A percentile compares a stretch with the other conserved stretches of the same genome.
These are phyloP conservation scores for Lithobates pipiens DNA, from an alignment of 2,797 vertebrate species.

Conservation along the genomic window DNA sequence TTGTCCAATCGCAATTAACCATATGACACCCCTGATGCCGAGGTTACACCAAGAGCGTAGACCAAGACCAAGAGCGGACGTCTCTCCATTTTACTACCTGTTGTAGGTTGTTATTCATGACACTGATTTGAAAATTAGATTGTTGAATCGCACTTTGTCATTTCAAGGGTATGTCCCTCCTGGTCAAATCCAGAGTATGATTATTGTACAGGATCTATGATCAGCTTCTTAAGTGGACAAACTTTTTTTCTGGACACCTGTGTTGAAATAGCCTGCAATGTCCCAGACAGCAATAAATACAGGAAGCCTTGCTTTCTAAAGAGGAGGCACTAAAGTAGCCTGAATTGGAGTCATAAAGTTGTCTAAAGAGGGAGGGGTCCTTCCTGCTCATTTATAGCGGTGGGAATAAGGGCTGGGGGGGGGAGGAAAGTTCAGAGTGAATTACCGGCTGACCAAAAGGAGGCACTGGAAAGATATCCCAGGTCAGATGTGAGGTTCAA, in stretches of 20 bases:
- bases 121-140: neutral
- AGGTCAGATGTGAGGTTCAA: slow-evolving; percentile 63
- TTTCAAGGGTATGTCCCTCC: neutral
- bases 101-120: neutral
- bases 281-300: slow-evolving; percentile 60
- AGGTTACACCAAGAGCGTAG: neutral
- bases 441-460: slow-evolving; percentile 52
- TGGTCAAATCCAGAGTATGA: neutral
- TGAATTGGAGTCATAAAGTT: slow-evolving; percentile 61
- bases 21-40: neutral
- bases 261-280: slow-evolving; percentile 41
- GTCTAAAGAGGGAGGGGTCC: slow-evolving; percentile 59
- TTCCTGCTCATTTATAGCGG: slow-evolving; percentile 53
- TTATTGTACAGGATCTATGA: neutral
- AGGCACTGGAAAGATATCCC: slow-evolving; percentile 38
- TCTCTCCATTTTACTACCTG: neutral
- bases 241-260: slow-evolving; percentile 56
- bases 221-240: slow-evolving; percentile 8
- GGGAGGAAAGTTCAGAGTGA: slow-evolving; percentile 50
- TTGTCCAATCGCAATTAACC: neutral
- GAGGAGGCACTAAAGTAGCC: slow-evolving; percentile 54
- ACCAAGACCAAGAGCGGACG: too few species aligned
- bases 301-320: slow-evolving; percentile 59
- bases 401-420: slow-evolving; percentile 42
- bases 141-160: neutral